Percentiles rank a stretch among this genome's conserved stretches.
Conservation (phyloP, 2,797 vertebrate species). For the Loriculus beryllinus region DNA sequence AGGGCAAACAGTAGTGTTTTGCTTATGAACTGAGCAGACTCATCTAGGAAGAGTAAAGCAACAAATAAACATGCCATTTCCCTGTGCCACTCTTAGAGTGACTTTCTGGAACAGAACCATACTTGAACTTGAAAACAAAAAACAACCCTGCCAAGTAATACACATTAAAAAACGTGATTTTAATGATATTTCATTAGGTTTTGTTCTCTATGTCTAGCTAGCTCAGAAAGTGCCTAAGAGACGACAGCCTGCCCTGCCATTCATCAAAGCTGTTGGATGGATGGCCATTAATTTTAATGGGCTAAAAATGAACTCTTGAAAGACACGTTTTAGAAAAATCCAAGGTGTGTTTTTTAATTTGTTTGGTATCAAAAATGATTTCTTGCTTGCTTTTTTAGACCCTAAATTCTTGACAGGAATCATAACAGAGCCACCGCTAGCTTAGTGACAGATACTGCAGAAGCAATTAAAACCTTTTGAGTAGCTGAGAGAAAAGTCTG, state of each 20-base stretch:
- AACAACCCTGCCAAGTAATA: neutral
- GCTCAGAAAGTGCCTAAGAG: neutral
- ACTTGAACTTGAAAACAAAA: neutral
- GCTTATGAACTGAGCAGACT: neutral
- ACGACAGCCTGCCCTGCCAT: neutral
- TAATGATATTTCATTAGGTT: conserved; percentile 6
- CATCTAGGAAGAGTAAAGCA: neutral
- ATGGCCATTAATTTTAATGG: neutral
- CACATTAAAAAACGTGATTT: neutral
- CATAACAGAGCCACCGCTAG: neutral
- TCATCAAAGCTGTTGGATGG: neutral
- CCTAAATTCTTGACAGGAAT: neutral
- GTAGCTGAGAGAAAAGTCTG: neutral
- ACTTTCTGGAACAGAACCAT: neutral
- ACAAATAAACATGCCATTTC: neutral
- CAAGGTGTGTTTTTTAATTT: neutral
- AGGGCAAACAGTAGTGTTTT: neutral
- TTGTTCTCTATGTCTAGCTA: neutral
- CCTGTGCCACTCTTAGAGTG: neutral
- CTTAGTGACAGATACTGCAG: neutral
- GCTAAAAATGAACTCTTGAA: neutral
- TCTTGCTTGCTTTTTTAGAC: neutral
- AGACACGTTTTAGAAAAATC: neutral
- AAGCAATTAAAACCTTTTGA: neutral
- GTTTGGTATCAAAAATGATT: neutral